These are phyloP conservation scores for Genyomyrus donnyi DNA, from an alignment of 2,113 vertebrate genomes.

Conservation along the genomic window DNA sequence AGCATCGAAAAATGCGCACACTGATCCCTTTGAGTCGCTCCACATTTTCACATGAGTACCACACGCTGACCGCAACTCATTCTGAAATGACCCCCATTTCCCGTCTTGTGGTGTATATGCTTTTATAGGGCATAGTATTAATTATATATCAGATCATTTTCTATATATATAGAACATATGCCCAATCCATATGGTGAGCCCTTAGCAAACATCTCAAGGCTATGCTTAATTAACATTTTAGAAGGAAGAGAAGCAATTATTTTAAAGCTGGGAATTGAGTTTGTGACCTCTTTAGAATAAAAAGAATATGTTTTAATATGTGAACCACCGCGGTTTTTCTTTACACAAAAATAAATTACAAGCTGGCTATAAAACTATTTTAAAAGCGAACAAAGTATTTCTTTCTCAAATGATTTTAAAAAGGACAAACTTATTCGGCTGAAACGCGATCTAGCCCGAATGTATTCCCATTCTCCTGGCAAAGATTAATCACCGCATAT, in stretches of 20 bases:
- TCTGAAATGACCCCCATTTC: constrained; percentile 32
- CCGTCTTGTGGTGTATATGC: constrained; percentile 31
- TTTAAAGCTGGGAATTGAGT: constrained; percentile 32
- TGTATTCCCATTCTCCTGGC: constrained; percentile 5
- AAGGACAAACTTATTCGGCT: not conserved
- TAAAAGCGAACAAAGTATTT: not conserved
- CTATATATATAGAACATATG: constrained; percentile 53
- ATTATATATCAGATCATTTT: constrained; percentile 52
- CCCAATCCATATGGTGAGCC: constrained; percentile 53
- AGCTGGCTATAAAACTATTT: not conserved
- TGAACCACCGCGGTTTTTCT: not conserved
- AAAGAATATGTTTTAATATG: constrained; percentile 20
- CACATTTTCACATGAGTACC: not conserved
- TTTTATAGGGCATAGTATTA: constrained; percentile 53
- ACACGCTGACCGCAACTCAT: not conserved
- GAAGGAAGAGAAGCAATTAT: constrained; percentile 31
- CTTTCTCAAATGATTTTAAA: constrained; percentile 7
- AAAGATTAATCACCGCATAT: constrained; percentile 9
- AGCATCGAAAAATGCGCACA: not conserved
- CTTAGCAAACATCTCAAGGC: constrained; percentile 39
- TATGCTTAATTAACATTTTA: constrained; percentile 45
- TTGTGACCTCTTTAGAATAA: constrained; percentile 26
- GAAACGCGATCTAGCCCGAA: not conserved
- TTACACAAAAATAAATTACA: not conserved
- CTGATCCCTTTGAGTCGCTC: not conserved